Base-by-base conservation (phyloP, 2,797 vertebrate species). In the Sciurus carolinensis region DNA sequence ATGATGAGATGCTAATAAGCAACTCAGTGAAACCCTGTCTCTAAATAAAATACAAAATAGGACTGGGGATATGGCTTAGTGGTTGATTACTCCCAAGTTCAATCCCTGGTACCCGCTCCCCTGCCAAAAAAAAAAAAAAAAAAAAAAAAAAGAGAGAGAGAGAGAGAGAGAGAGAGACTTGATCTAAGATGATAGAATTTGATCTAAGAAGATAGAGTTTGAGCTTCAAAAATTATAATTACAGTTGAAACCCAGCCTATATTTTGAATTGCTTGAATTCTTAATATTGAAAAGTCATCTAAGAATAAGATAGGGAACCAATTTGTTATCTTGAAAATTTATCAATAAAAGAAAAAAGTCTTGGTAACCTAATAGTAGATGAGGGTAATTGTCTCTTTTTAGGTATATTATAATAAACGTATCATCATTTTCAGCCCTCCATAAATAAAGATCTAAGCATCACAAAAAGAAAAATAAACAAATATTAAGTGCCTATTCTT, bases 211-310 rank as follows among this genome's bases (percentile, higher is more conserved):
- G 24, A 30, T 76, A 75, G 30, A 84, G 33, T 75, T 76, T 85
- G 62, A 95, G 44, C 44, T 93, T 95, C 28, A 75, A 96, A 39
- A 93, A 67, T 93, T 15, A 44, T 33, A 76, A 54, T 90, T 75
- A 2, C 15, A 95, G 10, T 92, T 76, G 54, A 82, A 95, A 77
- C 33, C 0, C 24, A 91, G 36, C 22, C 95, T 76, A 62, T 92
- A 59, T 83, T 87, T 96, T 93, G 52, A 90, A 50, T 81, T 47
- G 30, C 7, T 6, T 84, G 57, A 81, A 69, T 81, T 86, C 64
- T 36, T 66, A 62, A 52, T 69, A 54, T 73, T 96, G 76, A 64
- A 91, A 81, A 86, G 57, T 72, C 28, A 72, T 36, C 52, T 69
- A 52, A 91, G 67, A 89, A 75, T 79, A 67, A 86, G 50, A 69